phyloP scores from a whole-genome alignment of 64 coral and sea anemone species.

The Pocillopora verrucosa region DNA sequence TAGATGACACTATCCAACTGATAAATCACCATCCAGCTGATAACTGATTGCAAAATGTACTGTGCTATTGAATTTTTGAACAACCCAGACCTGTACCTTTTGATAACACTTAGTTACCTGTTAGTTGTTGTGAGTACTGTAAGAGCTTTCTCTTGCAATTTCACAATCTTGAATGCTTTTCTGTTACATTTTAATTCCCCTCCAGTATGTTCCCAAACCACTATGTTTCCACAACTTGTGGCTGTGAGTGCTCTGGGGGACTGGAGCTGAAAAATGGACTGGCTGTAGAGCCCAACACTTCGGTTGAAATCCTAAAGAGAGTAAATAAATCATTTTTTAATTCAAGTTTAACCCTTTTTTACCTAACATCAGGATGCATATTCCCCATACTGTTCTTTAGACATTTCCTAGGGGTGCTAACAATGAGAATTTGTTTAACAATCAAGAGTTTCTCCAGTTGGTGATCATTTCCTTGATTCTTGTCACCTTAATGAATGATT shows the following conservation, averaged over 20 bases:
- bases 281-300: constrained; percentile 88
- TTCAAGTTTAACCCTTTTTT: neutral
- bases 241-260: constrained; percentile 84
- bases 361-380: neutral
- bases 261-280: constrained; percentile 92
- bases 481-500: too few relatives aligned
- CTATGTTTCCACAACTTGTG: constrained; percentile 95
- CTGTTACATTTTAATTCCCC: constrained; percentile 85
- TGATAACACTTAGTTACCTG: constrained; percentile 55
- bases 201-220: constrained; percentile 93
- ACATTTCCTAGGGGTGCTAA: too few relatives aligned
- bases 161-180: constrained; percentile 99
- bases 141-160: constrained; percentile 91
- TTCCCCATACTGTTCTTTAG: too few relatives aligned
- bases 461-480: too few relatives aligned
- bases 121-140: constrained; percentile 86
- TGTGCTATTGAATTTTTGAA: too few relatives aligned
- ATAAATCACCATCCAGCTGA: too few relatives aligned
- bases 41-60: too few relatives aligned
- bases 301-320: constrained; percentile 86
- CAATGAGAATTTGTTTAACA: too few relatives aligned
- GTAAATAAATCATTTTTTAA: neutral
- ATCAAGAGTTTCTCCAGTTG: too few relatives aligned
- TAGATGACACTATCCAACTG: too few relatives aligned
- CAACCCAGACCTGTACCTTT: too few relatives aligned